Conservation (phyloP, 2,888 invertebrate species). For the Linnaemya tessellans region DNA sequence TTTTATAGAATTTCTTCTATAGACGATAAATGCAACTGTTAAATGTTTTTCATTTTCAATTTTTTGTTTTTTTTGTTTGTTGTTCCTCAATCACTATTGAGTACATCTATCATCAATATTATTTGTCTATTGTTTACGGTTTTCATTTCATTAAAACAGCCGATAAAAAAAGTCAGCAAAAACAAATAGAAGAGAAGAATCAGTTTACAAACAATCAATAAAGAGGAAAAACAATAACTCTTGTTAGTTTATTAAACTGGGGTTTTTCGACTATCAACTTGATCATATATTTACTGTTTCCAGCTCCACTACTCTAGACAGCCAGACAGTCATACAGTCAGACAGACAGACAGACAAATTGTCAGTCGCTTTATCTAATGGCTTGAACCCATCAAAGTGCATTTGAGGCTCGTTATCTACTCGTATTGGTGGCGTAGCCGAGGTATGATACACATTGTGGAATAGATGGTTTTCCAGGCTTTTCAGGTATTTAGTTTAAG, state of each 20-base stretch:
- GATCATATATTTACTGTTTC: conserved; percentile 35
- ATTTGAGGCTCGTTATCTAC: conserved; percentile 70
- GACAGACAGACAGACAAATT: conserved; percentile 51
- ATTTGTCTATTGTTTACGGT: conserved; percentile 59
- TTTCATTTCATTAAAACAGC: conserved; percentile 29
- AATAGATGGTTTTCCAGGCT: conserved; percentile 19
- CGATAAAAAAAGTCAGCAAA: background rate
- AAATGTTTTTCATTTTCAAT: background rate
- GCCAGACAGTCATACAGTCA: conserved; percentile 43
- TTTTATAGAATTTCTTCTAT: conserved; percentile 47
- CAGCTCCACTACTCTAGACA: conserved; percentile 9
- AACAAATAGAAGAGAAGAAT: conserved; percentile 46
- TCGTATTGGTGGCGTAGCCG: conserved; percentile 26
- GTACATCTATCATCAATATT: conserved; percentile 67
- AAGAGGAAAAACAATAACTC: conserved; percentile 50
- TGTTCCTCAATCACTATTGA: conserved; percentile 56
- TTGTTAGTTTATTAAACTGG: conserved; percentile 54
- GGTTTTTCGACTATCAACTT: conserved; percentile 31
- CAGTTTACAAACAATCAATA: conserved; percentile 59
- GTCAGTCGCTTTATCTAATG: conserved; percentile 63
- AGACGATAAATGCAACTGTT: conserved; percentile 44
- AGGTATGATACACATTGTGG: conserved; percentile 47
- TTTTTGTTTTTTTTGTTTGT: background rate
- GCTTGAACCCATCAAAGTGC: conserved; percentile 64
- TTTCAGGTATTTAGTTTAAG: conserved; percentile 34